These are phyloP conservation scores for Ranitomeya imitator DNA, from an alignment of 2,113 vertebrate species.

Conservation along the genomic window DNA sequence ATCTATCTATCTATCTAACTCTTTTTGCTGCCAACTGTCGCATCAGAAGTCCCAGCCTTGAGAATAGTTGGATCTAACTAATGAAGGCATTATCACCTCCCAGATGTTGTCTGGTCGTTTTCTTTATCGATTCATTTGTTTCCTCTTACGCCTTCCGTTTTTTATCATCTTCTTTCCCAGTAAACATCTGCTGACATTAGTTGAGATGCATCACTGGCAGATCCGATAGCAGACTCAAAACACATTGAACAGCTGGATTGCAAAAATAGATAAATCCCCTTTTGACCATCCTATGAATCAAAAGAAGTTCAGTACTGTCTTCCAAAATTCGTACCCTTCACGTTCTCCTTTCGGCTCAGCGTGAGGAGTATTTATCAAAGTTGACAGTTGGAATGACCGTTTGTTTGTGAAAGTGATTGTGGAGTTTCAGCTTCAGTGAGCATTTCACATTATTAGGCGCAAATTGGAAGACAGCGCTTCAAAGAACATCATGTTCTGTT, in stretches of 20 bases:
- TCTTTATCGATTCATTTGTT: not conserved
- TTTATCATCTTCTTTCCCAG: slow-evolving; percentile 8
- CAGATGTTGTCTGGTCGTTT: slow-evolving; percentile 40
- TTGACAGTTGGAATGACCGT: not conserved
- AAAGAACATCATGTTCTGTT: not conserved
- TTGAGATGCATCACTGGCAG: slow-evolving; percentile 11
- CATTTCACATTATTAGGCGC: not conserved
- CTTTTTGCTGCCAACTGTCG: not conserved
- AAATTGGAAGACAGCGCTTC: slow-evolving; percentile 1
- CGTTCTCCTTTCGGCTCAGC: not conserved
- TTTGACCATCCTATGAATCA: slow-evolving; percentile 37
- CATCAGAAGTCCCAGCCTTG: not conserved
- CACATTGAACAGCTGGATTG: slow-evolving; percentile 17
- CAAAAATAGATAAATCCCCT: slow-evolving; percentile 26
- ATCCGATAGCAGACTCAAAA: not conserved
- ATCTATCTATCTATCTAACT: not conserved
- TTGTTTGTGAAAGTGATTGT: slow-evolving; percentile 30
- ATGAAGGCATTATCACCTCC: slow-evolving; percentile 38
- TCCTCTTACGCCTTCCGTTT: slow-evolving; percentile 1
- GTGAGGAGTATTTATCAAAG: not conserved
- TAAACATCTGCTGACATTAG: slow-evolving; percentile 29
- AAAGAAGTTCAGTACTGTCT: not conserved
- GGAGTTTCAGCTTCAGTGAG: not conserved
- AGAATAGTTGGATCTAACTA: slow-evolving; percentile 13
- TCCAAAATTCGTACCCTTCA: slow-evolving; percentile 6